phyloP scores from a whole-genome alignment of 2,888 invertebrate species.

The Cerceris ruficornis region DNA sequence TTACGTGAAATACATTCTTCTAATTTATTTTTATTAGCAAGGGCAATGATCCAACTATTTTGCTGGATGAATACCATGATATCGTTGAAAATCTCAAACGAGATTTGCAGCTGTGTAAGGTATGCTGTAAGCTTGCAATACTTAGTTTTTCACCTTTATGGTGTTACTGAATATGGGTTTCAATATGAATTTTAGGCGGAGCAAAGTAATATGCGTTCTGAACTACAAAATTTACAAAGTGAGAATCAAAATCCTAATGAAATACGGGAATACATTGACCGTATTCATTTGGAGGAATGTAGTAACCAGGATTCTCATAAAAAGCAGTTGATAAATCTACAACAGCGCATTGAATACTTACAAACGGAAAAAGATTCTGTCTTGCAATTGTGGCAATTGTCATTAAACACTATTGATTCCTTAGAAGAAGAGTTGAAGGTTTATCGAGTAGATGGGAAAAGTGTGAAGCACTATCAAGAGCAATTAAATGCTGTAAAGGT shows the following conservation, averaged over 20 bases:
- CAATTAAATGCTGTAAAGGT: conserved; percentile 78
- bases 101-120: conserved; percentile 74
- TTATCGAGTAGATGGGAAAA: conserved; percentile 71
- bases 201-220: conserved; percentile 71
- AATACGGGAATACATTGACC: conserved; percentile 65
- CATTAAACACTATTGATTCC: conserved; percentile 86
- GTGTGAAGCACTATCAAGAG: conserved; percentile 70
- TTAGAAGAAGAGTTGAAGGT: conserved; percentile 87
- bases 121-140: conserved; percentile 34
- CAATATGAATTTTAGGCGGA: conserved; percentile 66
- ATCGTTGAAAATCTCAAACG: conserved; percentile 68
- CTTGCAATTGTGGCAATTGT: conserved; percentile 86
- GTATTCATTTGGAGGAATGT: conserved; percentile 63
- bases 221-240: conserved; percentile 65
- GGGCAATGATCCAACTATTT: conserved; percentile 52
- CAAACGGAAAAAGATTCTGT: conserved; percentile 86
- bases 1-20: not conserved
- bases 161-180: not conserved
- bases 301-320: conserved; percentile 45
- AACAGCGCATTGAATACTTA: conserved; percentile 72
- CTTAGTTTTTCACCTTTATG: not conserved
- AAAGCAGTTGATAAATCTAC: conserved; percentile 70
- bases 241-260: conserved; percentile 68
- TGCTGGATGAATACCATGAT: conserved; percentile 69
- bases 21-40: conserved; percentile 34